phyloP scores from a whole-genome alignment of 2,888 invertebrate genomes.

The Salticus scenicus region DNA sequence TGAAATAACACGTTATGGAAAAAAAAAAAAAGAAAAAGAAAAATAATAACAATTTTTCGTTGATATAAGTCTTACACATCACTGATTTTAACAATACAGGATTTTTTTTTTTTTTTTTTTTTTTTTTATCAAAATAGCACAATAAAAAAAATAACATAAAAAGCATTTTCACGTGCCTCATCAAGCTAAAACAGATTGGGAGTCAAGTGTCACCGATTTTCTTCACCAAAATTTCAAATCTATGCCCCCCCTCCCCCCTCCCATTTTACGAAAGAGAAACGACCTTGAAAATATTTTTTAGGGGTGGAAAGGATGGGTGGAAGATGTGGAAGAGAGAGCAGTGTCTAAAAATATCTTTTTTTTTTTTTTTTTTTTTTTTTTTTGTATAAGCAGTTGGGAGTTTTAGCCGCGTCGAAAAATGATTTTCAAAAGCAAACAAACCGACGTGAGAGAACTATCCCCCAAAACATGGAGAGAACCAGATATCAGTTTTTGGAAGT shows the following conservation, averaged over 20 bases:
- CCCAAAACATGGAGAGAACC: constrained; percentile 9
- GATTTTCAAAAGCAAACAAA: constrained; percentile 51
- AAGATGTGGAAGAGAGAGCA: not conserved
- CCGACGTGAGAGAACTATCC: constrained; percentile 18
- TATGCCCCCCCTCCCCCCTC: too few species aligned
- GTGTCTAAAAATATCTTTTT: constrained; percentile 30
- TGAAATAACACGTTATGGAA: too few species aligned
- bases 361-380: not conserved
- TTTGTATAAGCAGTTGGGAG: constrained; percentile 22
- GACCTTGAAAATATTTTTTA: constrained; percentile 45
- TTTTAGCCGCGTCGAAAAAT: constrained; percentile 34
- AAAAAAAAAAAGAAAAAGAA: too few species aligned
- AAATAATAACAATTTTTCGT: too few species aligned
- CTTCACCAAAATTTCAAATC: not conserved
- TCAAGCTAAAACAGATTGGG: not conserved
- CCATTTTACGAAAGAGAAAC: constrained; percentile 6
- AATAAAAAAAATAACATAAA: not conserved
- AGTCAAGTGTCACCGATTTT: not conserved
- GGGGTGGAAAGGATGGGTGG: not conserved
- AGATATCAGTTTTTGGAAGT: constrained; percentile 20
- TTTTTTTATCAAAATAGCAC: not conserved
- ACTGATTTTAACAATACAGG: too few species aligned
- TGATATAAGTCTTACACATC: too few species aligned
- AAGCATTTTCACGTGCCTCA: not conserved
- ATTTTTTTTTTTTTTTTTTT: too few species aligned